Evolutionary conservation across 2,797 vertebrate species (phyloP).

Genomic region (Loriculus beryllinus): DNA sequence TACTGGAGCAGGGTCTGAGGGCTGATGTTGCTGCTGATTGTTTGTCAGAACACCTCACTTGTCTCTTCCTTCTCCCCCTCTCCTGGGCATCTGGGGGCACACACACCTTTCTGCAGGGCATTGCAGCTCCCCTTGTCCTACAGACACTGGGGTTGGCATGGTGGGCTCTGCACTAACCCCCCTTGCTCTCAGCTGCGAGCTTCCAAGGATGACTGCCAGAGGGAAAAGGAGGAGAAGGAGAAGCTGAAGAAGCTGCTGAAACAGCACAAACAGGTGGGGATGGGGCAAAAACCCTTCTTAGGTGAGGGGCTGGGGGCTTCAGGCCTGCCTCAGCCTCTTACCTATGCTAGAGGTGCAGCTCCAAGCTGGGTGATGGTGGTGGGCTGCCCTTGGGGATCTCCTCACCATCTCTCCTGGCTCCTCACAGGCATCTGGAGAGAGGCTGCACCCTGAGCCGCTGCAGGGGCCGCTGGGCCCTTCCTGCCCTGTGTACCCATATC

Average conservation of each 20-base stretch:
- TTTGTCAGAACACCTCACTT: background rate
- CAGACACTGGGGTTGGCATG: fast-evolving
- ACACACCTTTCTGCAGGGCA: background rate
- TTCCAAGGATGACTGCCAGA: conserved; percentile 88
- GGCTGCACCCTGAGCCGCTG: conserved; percentile 83
- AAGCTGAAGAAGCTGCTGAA: conserved; percentile 90
- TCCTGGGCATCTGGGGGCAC: background rate
- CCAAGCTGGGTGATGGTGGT: fast-evolving
- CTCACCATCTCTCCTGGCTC: background rate
- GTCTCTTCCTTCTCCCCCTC: background rate
- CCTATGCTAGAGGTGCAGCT: background rate
- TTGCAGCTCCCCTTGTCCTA: background rate
- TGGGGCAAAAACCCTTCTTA: background rate
- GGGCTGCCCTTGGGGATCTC: background rate
- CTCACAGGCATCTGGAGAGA: conserved; percentile 82
- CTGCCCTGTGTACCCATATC: conserved; percentile 88
- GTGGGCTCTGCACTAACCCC: background rate
- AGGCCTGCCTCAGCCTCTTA: background rate
- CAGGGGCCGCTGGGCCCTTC: conserved; percentile 65
- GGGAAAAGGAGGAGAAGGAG: conserved; percentile 89
- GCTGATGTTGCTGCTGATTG: background rate
- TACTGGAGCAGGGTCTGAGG: background rate
- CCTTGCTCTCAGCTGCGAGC: conserved; percentile 79
- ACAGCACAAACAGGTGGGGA: conserved; percentile 93
- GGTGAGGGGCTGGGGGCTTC: background rate